Evolutionary conservation across 2,888 invertebrate species (phyloP).

Genomic region (Drosophila mimetica): DNA sequence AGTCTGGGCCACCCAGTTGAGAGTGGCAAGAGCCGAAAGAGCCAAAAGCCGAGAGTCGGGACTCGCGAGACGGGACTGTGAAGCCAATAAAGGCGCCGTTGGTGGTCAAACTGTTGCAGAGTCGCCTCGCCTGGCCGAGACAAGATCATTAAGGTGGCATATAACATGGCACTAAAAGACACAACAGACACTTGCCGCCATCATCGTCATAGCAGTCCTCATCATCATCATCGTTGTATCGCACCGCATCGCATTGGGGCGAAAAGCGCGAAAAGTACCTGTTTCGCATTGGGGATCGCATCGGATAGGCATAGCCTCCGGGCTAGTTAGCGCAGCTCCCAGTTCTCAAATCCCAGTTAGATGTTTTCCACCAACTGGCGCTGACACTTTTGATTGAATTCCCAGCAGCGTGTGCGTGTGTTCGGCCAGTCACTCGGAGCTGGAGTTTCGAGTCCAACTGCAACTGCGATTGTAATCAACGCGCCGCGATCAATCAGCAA

Average conservation of each 20-base stretch:
- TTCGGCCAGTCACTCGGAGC: too few relatives aligned
- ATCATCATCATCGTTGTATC: constrained; percentile 7
- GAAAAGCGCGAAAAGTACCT: constrained; percentile 69
- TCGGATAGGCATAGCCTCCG: constrained; percentile 18
- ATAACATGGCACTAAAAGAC: constrained; percentile 80
- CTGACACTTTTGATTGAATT: constrained; percentile 83
- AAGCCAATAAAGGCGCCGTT: constrained; percentile 83
- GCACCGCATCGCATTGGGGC: constrained; percentile 8
- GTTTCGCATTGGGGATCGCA: constrained; percentile 63
- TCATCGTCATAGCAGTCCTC: constrained; percentile 23
- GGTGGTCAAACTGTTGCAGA: constrained; percentile 81
- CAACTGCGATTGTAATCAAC: constrained; percentile 71
- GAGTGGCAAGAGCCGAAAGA: constrained; percentile 14
- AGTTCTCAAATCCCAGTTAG: constrained; percentile 52
- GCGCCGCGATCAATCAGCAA: constrained; percentile 73
- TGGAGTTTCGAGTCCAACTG: background rate
- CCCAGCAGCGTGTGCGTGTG: constrained; percentile 73
- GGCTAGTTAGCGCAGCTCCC: constrained; percentile 62
- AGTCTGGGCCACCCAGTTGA: constrained; percentile 58
- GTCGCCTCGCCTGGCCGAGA: constrained; percentile 69
- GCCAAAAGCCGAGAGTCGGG: constrained; percentile 14
- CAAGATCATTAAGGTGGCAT: constrained; percentile 83
- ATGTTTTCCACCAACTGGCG: constrained; percentile 60
- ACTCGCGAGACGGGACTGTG: constrained; percentile 50
- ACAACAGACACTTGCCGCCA: constrained; percentile 74